Evolutionary conservation across 53 echinoderm and acorn worm genomes (phyloP), one percentile per base, ranked within the genome.

Genomic region (Pentamera pediparva): DNA sequence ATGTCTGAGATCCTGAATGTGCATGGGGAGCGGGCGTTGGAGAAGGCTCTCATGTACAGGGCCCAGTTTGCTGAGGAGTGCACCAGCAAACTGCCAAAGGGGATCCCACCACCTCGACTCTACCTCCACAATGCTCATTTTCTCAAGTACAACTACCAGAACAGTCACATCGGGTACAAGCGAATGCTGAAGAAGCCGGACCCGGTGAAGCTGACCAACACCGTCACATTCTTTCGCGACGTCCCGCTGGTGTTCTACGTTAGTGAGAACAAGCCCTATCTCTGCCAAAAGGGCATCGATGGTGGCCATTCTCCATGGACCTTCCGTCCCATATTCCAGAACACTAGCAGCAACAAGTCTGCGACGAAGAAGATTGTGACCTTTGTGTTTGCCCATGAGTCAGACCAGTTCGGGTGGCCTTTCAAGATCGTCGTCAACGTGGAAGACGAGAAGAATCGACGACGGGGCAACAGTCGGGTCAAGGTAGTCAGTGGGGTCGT

Each of bases 31-130:
- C 35, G 55, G 33, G 36, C 55, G 17, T 35, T 72, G 73, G 73
- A 72, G 55, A 33, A 72, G 13, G 73, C 73, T 18, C 55, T 72
- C 36, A 27, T 53, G 17, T 72, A 72, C 19, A 50, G 73, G 8
- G 73, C 73, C 18, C 73, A 72, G 73, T 72, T 72, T 72, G 73
- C 73, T 31, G 73, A 72, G 26, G 73, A 72, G 38, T 72, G 73
- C 21, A 72, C 73, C 33, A 54, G 73, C 34, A 72, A 72, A 54
- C 37, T 72, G 31, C 73, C 73, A n/a, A 72, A 72, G 73, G 73
- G 55, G 3, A 54, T 72, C 21, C 73, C 73, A 2, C 73, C 73
- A 29, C 73, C 73, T 11, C n/a, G 73, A 7, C 54, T 72, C 10
- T 72, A 72, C 38, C 55, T 72, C 4, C 73, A 72, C 73, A 72